These are phyloP conservation scores for Xanthorhoe spadicearia DNA, from an alignment of 2,888 invertebrate species.

Conservation along the genomic window DNA sequence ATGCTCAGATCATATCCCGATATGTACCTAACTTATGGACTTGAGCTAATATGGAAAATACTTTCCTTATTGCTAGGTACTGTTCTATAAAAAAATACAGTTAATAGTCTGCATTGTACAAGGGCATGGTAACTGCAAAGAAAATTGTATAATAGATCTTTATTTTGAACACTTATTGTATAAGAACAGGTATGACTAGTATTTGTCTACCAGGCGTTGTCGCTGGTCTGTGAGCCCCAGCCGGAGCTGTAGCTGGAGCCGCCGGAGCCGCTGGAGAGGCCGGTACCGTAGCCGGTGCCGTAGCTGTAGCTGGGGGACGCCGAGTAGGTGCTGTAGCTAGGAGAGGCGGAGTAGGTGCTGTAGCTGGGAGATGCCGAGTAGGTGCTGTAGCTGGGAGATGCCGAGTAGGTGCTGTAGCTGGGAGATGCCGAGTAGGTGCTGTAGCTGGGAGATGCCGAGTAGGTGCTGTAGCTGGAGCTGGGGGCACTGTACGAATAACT, in stretches of 20 bases:
- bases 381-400: conserved; percentile 19
- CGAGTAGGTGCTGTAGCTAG: conserved; percentile 9
- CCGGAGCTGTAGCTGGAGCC: neutral
- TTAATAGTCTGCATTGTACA: too few relatives aligned
- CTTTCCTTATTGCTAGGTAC: neutral
- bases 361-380: conserved; percentile 5
- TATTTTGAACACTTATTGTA: conserved; percentile 20
- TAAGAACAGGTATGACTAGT: conserved; percentile 23
- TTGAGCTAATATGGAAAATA: neutral
- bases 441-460: conserved; percentile 9
- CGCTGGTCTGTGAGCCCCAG: conserved; percentile 2
- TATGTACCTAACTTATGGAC: neutral
- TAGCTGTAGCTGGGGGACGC: conserved; percentile 3
- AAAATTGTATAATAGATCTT: conserved; percentile 15
- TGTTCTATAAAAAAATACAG: too few relatives aligned
- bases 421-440: conserved; percentile 1
- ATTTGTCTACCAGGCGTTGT: conserved; percentile 23
- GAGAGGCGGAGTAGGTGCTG: neutral
- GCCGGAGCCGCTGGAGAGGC: conserved; percentile 26
- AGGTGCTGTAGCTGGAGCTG: conserved; percentile 5
- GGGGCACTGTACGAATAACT: conserved; percentile 29
- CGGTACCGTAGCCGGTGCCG: conserved; percentile 23
- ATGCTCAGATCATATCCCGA: neutral
- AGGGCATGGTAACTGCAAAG: neutral
- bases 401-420: too few relatives aligned